Conservation (phyloP, 2,113 vertebrate species). For the Falco punctatus region DNA sequence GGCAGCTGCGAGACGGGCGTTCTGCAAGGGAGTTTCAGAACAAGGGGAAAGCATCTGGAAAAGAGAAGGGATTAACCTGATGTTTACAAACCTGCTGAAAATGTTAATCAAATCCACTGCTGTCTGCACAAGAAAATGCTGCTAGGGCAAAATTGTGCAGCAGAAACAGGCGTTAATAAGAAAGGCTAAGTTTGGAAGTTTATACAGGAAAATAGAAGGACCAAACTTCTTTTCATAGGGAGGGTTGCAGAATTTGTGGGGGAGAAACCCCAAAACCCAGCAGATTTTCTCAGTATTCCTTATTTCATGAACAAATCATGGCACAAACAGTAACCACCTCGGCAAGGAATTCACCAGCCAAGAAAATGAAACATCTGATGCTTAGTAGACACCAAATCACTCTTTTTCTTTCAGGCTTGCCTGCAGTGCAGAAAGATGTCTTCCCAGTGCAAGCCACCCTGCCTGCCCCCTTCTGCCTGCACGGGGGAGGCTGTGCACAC, state of each 20-base stretch:
- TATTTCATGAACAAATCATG: not conserved
- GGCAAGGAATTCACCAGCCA: not conserved
- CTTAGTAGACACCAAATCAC: not conserved
- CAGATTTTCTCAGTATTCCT: not conserved
- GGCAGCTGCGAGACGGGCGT: not conserved
- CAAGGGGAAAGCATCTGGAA: not conserved
- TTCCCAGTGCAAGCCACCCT: not conserved
- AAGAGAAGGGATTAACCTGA: not conserved
- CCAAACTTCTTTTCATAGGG: not conserved
- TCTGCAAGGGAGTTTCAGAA: not conserved
- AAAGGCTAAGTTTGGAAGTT: not conserved
- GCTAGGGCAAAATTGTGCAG: not conserved
- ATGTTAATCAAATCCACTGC: rapidly evolving
- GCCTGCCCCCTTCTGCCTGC: not conserved
- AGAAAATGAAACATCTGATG: not conserved
- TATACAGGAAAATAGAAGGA: not conserved
- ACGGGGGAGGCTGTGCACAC: rapidly evolving
- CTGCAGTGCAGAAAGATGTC: not conserved
- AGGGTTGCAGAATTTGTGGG: not conserved
- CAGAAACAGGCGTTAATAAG: not conserved
- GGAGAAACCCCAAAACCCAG: not conserved
- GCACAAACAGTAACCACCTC: not conserved
- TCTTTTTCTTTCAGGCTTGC: not conserved
- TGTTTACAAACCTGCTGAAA: not conserved
- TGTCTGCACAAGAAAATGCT: not conserved